Conservation (phyloP, 2,797 vertebrate species). For the Pterois miles region DNA sequence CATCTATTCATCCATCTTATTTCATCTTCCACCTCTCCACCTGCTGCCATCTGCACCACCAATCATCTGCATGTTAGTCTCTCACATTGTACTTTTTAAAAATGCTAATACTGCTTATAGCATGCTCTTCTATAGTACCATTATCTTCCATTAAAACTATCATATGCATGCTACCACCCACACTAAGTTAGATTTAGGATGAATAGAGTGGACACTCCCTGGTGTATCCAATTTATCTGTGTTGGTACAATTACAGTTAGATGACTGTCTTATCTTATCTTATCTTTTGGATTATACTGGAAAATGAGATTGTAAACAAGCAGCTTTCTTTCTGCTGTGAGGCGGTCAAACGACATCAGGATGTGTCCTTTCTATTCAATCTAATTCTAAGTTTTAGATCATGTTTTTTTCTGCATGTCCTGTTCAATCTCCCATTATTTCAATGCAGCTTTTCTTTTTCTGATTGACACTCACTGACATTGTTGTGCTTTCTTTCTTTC, state of each 20-base stretch:
- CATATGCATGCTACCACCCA: slow-evolving; percentile 49
- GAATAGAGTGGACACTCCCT: slow-evolving; percentile 46
- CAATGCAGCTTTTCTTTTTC: slow-evolving; percentile 89
- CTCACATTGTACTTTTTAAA: slow-evolving; percentile 44
- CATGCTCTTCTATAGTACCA: slow-evolving; percentile 43
- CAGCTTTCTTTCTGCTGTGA: background rate
- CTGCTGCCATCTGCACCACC: slow-evolving; percentile 37
- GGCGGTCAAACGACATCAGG: background rate
- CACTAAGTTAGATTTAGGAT: slow-evolving; percentile 39
- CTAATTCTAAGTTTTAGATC: slow-evolving; percentile 45
- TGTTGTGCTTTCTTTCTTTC: slow-evolving; percentile 96
- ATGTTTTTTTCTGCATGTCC: slow-evolving; percentile 85
- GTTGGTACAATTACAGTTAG: background rate
- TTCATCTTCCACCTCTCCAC: slow-evolving; percentile 28
- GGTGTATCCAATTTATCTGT: background rate
- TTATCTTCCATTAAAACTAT: slow-evolving; percentile 31
- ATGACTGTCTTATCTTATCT: too few species aligned
- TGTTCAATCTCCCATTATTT: slow-evolving; percentile 83
- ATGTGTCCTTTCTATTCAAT: slow-evolving; percentile 50
- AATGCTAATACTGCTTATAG: slow-evolving; percentile 41
- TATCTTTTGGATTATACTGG: too few species aligned
- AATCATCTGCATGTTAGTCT: slow-evolving; percentile 59
- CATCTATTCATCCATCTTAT: slow-evolving; percentile 14
- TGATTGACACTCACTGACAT: slow-evolving; percentile 98
- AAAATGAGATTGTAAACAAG: background rate